phyloP scores from a whole-genome alignment of 2,888 invertebrate species.

The Sialis lutaria region DNA sequence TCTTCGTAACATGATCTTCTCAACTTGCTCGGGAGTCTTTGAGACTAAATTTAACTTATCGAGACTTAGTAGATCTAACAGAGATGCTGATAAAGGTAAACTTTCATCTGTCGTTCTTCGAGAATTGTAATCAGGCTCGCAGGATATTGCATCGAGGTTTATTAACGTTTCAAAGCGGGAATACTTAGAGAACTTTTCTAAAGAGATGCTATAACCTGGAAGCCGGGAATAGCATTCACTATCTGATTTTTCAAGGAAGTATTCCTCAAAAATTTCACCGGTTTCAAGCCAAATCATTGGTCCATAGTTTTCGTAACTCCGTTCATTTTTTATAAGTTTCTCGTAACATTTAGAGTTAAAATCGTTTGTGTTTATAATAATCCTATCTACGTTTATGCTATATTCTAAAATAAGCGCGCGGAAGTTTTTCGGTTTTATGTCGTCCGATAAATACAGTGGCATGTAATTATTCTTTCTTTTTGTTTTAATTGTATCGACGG shows the following conservation, averaged over 20 bases:
- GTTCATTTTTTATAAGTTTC: slow-evolving; percentile 7
- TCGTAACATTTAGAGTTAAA: slow-evolving; percentile 8
- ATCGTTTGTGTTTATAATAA: slow-evolving; percentile 5
- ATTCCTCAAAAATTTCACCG: slow-evolving; percentile 9
- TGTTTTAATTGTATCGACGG: background rate
- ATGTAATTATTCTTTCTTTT: slow-evolving; percentile 2
- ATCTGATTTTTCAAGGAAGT: slow-evolving; percentile 2
- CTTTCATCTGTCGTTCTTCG: slow-evolving; percentile 16
- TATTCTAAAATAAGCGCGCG: slow-evolving; percentile 3
- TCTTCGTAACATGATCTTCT: slow-evolving; percentile 7
- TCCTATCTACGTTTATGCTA: slow-evolving; percentile 4
- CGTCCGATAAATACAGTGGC: slow-evolving; percentile 6
- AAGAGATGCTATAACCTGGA: background rate
- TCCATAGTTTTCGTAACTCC: slow-evolving; percentile 9
- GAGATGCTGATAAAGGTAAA: slow-evolving; percentile 22
- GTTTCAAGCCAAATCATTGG: slow-evolving; percentile 10
- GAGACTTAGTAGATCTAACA: slow-evolving; percentile 2
- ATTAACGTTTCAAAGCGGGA: background rate
- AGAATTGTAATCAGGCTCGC: background rate
- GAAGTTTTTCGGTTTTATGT: slow-evolving; percentile 5
- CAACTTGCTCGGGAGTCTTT: slow-evolving; percentile 7
- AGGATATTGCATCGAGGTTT: background rate
- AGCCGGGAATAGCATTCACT: slow-evolving; percentile 1
- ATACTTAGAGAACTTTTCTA: background rate
- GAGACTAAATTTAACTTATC: slow-evolving; percentile 5